A percentile compares a stretch with the other conserved stretches of the same genome.
These are phyloP conservation scores for Heliocidaris erythrogramma DNA, from an alignment of 35 echinoderm and acorn worm genomes.

Conservation along the genomic window DNA sequence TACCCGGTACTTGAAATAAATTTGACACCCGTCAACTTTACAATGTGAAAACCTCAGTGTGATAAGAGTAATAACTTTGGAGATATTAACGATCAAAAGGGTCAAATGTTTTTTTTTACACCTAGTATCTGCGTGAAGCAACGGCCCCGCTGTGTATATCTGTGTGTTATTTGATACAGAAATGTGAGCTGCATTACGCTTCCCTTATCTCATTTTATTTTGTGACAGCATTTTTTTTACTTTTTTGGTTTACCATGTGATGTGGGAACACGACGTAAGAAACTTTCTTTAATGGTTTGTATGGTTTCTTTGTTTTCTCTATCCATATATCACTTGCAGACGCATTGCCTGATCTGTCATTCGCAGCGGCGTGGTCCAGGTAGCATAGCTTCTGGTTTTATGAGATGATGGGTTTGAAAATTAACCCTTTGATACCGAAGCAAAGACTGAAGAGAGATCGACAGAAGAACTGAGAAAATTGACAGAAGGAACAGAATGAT, in stretches of 20 bases:
- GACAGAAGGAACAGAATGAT: too few species aligned
- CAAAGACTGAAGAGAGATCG: too few species aligned
- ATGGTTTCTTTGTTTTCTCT: background rate
- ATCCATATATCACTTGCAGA: constrained; percentile 52
- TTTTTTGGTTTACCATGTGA: background rate
- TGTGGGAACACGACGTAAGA: background rate
- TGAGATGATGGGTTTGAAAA: background rate
- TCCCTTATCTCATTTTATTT: background rate
- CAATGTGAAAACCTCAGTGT: too few species aligned
- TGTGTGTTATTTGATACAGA: background rate
- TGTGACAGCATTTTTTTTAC: background rate
- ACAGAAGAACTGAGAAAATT: too few species aligned
- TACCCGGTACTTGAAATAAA: too few species aligned
- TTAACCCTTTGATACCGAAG: background rate
- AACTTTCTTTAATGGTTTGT: too few species aligned
- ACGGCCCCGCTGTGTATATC: too few species aligned
- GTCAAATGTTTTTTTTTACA: too few species aligned
- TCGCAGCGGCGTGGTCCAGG: constrained; percentile 74
- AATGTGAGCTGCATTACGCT: background rate
- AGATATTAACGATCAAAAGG: too few species aligned
- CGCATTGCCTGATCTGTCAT: constrained; percentile 89
- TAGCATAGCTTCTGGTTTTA: constrained; percentile 29
- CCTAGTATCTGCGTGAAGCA: too few species aligned
- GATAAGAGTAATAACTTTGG: too few species aligned
- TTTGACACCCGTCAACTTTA: too few species aligned